Evolutionary conservation across 2,888 invertebrate species (phyloP), one percentile per base, ranked within the genome.

Genomic region (Agonopterix heracliana): DNA sequence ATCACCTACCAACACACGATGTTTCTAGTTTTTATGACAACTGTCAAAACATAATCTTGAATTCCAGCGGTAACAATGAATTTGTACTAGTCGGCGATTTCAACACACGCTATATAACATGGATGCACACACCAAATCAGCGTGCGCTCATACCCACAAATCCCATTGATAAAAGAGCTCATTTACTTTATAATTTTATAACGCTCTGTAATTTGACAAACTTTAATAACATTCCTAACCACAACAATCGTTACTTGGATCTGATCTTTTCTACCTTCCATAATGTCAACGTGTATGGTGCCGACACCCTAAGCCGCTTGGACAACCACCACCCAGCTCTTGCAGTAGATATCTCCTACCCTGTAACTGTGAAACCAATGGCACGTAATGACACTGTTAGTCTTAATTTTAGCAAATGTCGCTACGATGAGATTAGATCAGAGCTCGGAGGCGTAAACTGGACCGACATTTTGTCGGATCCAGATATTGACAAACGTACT

Each of bases 251-350:
- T 12, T 41, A 26, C 3, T 41, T 54, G 1, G 52, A 54, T 12
- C 43, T 54, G 8, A 43, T 52, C 9, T 35, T 54, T n/a, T 41
- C 52, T 5, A 48, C 17, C 9, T 13, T 48, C 5, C 12, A 36
- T 12, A 10, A 34, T 9, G 8, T 51, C 3, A 5, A 26, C 3
- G 47, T 54, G 5, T 35, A 5, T 5, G 35, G 9, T 8, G n/a
- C n/a, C 1, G 44, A 34, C 4, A 41, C 14, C 7, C 26, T 51
- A 11, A 49, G 42, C 46, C 12, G 13, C n/a, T 8, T 51, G 2
- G 54, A 54, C 17, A 5, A 14, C 7, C 44, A 51, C 41, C 51
- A 50, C 44, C 44, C 51, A 3, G 35, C 51, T 17, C 26, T 51
- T 41, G 10, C 13, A 7, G 7, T 26, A 46, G 10, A 8, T 7